Evolutionary conservation across 2,888 invertebrate genomes (phyloP).

Genomic region (Brachylomia viminalis): DNA sequence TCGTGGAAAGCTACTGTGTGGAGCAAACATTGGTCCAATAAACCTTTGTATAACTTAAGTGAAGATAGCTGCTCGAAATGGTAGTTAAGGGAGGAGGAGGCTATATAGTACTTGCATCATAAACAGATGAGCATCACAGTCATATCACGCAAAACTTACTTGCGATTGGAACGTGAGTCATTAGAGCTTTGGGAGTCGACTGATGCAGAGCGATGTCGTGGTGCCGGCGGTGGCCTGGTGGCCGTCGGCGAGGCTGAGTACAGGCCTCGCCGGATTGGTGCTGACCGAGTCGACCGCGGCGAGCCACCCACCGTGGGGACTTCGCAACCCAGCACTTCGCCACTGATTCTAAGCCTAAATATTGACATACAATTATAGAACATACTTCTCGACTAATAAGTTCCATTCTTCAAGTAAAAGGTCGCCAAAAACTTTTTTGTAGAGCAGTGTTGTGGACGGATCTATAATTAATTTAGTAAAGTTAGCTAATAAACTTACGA

Average conservation of each 20-base stretch:
- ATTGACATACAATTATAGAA: neutral
- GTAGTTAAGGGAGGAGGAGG: neutral
- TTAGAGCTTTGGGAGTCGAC: constrained; percentile 97
- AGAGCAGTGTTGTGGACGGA: constrained; percentile 20
- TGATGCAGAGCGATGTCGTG: constrained; percentile 93
- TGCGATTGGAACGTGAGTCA: constrained; percentile 94
- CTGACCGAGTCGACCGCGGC: constrained; percentile 96
- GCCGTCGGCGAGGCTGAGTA: constrained; percentile 94
- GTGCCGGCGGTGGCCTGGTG: constrained; percentile 95
- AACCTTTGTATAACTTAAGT: constrained; percentile 15
- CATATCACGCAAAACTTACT: constrained; percentile 86
- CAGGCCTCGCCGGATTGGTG: constrained; percentile 93
- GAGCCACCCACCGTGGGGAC: constrained; percentile 89
- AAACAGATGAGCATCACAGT: neutral
- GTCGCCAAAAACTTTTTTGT: constrained; percentile 6
- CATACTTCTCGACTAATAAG: neutral
- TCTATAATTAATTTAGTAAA: constrained; percentile 39
- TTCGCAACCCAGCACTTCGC: constrained; percentile 86
- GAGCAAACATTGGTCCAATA: constrained; percentile 33
- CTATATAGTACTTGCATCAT: neutral
- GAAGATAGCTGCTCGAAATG: constrained; percentile 3
- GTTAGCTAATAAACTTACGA: constrained; percentile 81
- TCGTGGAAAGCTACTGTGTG: constrained; percentile 11
- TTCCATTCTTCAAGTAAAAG: constrained; percentile 7
- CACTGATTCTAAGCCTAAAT: constrained; percentile 77